Conservation (phyloP, 2,797 vertebrate genomes). For the Hafferia zeledoni region DNA sequence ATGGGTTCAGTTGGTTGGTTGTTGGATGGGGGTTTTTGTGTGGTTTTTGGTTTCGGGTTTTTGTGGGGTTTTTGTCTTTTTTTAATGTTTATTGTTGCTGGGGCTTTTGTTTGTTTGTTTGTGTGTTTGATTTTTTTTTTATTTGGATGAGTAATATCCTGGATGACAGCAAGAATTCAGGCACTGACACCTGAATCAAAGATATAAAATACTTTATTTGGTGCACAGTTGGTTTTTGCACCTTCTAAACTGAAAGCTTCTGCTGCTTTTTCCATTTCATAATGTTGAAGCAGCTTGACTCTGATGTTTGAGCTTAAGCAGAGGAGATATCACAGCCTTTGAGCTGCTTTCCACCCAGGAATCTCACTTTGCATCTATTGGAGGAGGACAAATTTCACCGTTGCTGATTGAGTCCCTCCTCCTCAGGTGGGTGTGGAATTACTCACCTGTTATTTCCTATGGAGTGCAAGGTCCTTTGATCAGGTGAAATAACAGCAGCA, state of each 20-base stretch:
- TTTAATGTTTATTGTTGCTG: neutral
- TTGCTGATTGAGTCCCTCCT: neutral
- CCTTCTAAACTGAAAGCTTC: neutral
- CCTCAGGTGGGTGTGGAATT: neutral
- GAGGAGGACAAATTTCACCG: neutral
- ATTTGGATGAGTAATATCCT: neutral
- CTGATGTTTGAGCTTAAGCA: neutral
- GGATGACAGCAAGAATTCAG: neutral
- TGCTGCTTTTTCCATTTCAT: neutral
- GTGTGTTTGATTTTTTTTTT: neutral
- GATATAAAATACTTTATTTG: neutral
- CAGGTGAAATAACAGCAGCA: neutral
- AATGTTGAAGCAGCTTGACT: neutral
- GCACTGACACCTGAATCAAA: neutral
- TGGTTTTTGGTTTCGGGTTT: neutral
- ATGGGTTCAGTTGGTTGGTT: neutral
- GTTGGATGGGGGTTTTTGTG: neutral
- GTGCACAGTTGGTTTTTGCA: neutral
- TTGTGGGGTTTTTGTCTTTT: neutral
- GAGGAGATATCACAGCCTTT: neutral
- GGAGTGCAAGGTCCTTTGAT: neutral
- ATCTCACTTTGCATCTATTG: neutral
- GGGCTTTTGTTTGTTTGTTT: neutral
- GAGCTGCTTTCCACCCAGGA: neutral
- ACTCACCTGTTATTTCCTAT: neutral